Evolutionary conservation across 2,797 vertebrate genomes (phyloP).

Genomic region (Manis pentadactyla): DNA sequence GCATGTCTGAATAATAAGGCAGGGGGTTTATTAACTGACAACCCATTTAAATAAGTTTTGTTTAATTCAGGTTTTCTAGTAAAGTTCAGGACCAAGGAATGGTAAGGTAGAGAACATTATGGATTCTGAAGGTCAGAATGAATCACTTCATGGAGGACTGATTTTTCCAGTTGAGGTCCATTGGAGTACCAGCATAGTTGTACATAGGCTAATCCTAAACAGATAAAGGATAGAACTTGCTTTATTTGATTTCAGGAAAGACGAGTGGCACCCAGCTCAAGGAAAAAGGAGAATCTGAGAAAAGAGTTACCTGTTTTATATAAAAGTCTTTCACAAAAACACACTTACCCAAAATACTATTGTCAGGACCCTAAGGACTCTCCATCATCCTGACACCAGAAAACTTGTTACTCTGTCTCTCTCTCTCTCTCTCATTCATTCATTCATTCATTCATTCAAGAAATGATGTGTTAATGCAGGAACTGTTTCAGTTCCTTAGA

Average conservation of each 20-base stretch:
- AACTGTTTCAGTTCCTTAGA: background rate
- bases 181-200: background rate
- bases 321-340: background rate
- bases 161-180: background rate
- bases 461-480: background rate
- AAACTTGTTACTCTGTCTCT: background rate
- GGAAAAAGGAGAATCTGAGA: background rate
- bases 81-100: background rate
- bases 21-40: background rate
- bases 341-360: background rate
- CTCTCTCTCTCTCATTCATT: background rate
- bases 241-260: conserved; percentile 4
- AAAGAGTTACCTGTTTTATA: background rate
- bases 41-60: background rate
- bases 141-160: background rate
- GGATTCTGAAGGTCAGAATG: background rate
- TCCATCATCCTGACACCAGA: background rate
- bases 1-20: background rate
- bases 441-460: background rate
- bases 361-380: background rate
- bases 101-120: background rate
- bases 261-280: background rate
- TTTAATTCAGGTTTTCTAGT: background rate
- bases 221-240: background rate
- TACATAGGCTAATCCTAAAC: background rate